Base-by-base conservation (phyloP, 2,888 invertebrate species). In the Encarsia formosa region DNA sequence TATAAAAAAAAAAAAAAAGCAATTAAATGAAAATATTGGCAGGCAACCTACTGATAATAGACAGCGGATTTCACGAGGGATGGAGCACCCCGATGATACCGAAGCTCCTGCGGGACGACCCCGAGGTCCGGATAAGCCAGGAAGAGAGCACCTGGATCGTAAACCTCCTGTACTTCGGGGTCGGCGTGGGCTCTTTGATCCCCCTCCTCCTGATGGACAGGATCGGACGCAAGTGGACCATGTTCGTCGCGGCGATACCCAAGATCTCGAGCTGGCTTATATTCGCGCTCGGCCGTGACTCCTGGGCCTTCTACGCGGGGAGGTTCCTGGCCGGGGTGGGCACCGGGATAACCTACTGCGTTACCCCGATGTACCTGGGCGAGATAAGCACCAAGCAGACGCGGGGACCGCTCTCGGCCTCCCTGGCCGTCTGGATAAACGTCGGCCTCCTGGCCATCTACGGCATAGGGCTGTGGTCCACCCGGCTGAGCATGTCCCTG, bases 41-140 rank as follows among this genome's bases (percentile, higher is more conserved):
- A 74, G 73, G 73, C 60, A 72, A 71, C 58, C 62, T 74, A 24
- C 61, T 73, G 29, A 63, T 72, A 53, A 59, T 73, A 59, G 73
- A 72, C 53, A 69, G 71, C 43, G 73, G 73, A 32, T 63, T 74
- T 41, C 67, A 73, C 50, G 73, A 74, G 49, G 73, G 73, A 57
- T 74, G 73, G 73, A 67, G 68, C 42, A 70, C 73, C 0, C 69
- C 73, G 15, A 68, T 67, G 49, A 58, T 74, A 22, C 68, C 69
- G 11, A 71, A 70, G 57, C 67, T 73, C 52, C 63, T 65, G 3
- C 52, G 51, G 3, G 62, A 63, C 3, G 70, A 73, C 37, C 63
- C 69, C 4, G 54, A 59, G 23, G 57, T 61, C 22, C 51, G 37
- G 4, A 49, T 68, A 31, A 60, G 61, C 6, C 35, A 49, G 16